Evolutionary conservation across 2,888 invertebrate genomes (phyloP), one percentile per base, ranked within the genome.

Genomic region (Imbricaverruca yamaguchii): DNA sequence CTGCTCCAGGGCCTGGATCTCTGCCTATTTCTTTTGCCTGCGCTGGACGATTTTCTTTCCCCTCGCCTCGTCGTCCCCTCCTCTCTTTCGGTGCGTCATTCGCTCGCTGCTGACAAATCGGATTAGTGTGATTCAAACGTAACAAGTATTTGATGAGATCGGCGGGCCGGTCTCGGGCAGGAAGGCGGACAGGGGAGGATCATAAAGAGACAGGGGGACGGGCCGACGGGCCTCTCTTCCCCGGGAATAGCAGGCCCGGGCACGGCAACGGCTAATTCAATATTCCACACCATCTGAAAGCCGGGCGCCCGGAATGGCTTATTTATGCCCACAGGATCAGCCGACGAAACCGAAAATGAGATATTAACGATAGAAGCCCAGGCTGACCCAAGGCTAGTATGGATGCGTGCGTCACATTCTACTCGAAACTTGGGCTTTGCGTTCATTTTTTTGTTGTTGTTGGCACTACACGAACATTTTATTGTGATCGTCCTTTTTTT

Each of bases 131-230:
- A 69, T 69, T 69, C 69, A 69, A 69, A 69, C 69, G 25, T 69
- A 69, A 69, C 69, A 69, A 69, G 69, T 39, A 69, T 69, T 69
- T 69, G 69, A 69, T 69, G 69, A n/a, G 69, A 69, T 69, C 69
- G 69, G 39, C 39, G 69, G 65, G 0, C 18, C 18, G 18, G 18
- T 1, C 18, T 8, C 15, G 61, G 61, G 18, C 61, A 18, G 8
- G 15, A 18, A 18, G 61, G 10, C 10, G 11, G n/a, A 23, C 23
- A 23, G 65, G 65, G 23, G 65, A 67, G 23, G 23, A 39, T 39
- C 39, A 39, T 39, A 39, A 39, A 18, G 18, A 63, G 61, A 13
- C 61, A 18, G 39, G 39, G 39, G 39, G 39, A 39, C 39, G 39
- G 39, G 4, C 39, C 4, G 39, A 39, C 15, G 61, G 61, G 61